Percentiles rank a stretch among this genome's conserved stretches.
Evolutionary conservation across 2,113 vertebrate species (phyloP).

Genomic region (Oceanites oceanicus): DNA sequence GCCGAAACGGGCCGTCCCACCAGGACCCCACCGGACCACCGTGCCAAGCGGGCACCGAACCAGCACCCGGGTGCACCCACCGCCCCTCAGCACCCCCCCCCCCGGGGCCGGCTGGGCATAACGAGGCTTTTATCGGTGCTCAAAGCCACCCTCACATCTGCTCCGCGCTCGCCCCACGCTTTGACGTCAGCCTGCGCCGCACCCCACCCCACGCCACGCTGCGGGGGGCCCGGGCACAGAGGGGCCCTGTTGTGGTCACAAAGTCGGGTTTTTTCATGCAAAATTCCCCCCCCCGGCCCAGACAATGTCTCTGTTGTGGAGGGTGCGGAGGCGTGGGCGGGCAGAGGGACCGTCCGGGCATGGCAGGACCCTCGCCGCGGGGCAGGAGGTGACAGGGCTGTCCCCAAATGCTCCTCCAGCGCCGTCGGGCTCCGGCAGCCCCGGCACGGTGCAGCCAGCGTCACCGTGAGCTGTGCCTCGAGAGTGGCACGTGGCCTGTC

Average conservation of each 20-base stretch:
- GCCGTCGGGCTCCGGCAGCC: background rate
- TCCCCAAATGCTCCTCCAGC: background rate
- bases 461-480: rapidly evolving
- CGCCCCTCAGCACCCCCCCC: rapidly evolving
- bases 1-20: rapidly evolving
- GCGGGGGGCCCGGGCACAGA: background rate
- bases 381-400: conserved; percentile 24
- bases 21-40: background rate
- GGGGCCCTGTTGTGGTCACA: conserved; percentile 41
- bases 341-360: background rate
- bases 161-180: background rate
- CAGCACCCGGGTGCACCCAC: background rate
- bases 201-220: background rate
- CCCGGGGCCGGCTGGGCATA: background rate
- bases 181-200: background rate
- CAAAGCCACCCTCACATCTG: conserved; percentile 29
- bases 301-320: conserved; percentile 43
- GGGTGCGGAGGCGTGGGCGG: background rate
- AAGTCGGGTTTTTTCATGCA: background rate
- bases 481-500: rapidly evolving
- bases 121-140: background rate
- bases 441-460: rapidly evolving
- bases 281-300: background rate
- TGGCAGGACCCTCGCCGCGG: background rate
- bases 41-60: background rate